phyloP scores from a whole-genome alignment of 2,888 invertebrate species.

The Drosophila neotestacea region DNA sequence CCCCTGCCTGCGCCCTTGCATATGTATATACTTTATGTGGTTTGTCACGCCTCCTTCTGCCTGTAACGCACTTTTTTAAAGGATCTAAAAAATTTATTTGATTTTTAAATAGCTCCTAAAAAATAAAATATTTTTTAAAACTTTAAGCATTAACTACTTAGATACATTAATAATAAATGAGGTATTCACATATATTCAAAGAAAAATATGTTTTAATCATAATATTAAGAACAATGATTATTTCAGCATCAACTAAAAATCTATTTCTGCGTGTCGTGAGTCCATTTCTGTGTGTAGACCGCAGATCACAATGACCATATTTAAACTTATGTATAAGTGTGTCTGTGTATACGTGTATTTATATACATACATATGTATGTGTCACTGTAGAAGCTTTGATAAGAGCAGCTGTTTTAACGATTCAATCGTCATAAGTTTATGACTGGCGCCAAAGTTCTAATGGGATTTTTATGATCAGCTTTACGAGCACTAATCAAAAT shows the following conservation, averaged over 20 bases:
- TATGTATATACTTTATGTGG: too few relatives aligned
- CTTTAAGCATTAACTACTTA: too few relatives aligned
- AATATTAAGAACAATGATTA: constrained; percentile 5
- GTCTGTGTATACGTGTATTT: constrained; percentile 3
- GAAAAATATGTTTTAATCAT: neutral
- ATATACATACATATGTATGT: neutral
- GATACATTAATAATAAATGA: too few relatives aligned
- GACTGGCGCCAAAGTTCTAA: constrained; percentile 80
- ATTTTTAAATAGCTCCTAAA: too few relatives aligned
- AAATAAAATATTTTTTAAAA: too few relatives aligned
- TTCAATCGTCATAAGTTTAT: constrained; percentile 72
- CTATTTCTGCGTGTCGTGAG: constrained; percentile 11
- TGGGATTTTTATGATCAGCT: constrained; percentile 64
- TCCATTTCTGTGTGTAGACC: constrained; percentile 7
- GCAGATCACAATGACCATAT: constrained; percentile 18
- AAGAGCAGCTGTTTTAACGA: constrained; percentile 62
- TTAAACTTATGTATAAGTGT: neutral
- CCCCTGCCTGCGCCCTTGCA: too few relatives aligned
- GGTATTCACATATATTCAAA: too few relatives aligned
- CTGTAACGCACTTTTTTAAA: too few relatives aligned
- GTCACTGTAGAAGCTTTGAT: constrained; percentile 35
- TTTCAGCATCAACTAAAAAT: constrained; percentile 1
- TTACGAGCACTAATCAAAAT: constrained; percentile 70
- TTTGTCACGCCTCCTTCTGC: too few relatives aligned
- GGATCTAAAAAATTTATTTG: too few relatives aligned